Base-by-base conservation (phyloP, 2,888 invertebrate genomes). In the Acanthosepion pharaonis region DNA sequence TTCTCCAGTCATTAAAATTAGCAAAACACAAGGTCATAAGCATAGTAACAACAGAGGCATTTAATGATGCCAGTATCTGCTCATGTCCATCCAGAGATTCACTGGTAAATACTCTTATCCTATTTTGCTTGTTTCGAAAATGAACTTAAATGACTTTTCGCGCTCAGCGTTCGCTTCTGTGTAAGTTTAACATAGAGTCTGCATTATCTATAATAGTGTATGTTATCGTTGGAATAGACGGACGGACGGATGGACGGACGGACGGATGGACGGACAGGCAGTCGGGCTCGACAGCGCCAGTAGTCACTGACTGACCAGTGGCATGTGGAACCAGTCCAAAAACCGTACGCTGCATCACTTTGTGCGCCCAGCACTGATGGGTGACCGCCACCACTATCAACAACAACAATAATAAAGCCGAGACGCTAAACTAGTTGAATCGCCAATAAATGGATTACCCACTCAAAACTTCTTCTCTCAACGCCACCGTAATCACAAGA, bases 281-380 rank as follows among this genome's bases (percentile, higher is more conserved):
- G 33, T 28, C n/a, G n/a, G 11, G n/a, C 33, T 3, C 9, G n/a
- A n/a, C 28, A 28, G 55, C 78, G 78, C n/a, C 78, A 78, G 18
- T 78, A 15, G n/a, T n/a, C 78, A 78, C n/a, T 15, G 78, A 33
- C 78, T 78, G 78, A 78, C 78, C 78, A 78, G 15, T 78, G 78
- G 78, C 78, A 78, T 78, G 78, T 78, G 78, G 78, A 78, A 78
- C n/a, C n/a, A 78, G 78, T n/a, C 78, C 78, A 78, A 78, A 78
- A 78, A 33, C 78, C 78, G 78, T n/a, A 33, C n/a, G n/a, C n/a
- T 33, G 33, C 78, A 78, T 78, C 78, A 33, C 78, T 78, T 78
- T 78, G 78, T n/a, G 33, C 78, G 33, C 78, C 78, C 8, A 33
- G 25, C 78, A 78, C 78, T n/a, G 78, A 78, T n/a, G 78, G 33